Base-by-base conservation (phyloP, 1,140 invertebrate genomes). In the Aleiodes sp. region DNA sequence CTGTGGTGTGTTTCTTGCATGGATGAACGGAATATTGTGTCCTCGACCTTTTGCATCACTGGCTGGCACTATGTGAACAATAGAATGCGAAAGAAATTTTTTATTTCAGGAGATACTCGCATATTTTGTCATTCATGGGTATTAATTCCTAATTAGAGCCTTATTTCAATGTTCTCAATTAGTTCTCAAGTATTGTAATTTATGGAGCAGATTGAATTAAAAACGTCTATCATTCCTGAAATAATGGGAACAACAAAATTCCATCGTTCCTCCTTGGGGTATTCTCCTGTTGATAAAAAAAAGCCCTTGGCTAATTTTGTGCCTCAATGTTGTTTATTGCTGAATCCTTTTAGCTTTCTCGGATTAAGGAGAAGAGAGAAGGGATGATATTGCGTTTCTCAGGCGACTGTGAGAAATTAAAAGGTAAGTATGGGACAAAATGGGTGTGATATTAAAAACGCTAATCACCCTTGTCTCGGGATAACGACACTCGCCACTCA, bases 331-430 rank as follows among this genome's bases (percentile, higher is more conserved):
- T 81, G 79, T 84, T 85, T 85, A 86, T 85, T 81, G 80, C 76
- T 76, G 76, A 85, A 85, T 84, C 84, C 84, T 85, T 85, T 86
- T 85, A 86, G 80, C 79, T 76, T 74, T 1, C 43, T 57, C 24
- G 14, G 35, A 43, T 41, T 41, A 57, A 59, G 33, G n/a, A 33
- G 12, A 12, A 46, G 57, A 19, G 35, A 3, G 63, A n/a, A 65
- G 62, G 46, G 35, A 61, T 62, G 29, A 16, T 41, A 52, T 39
- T 26, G 21, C 46, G 29, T 14, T n/a, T 28, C 16, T 28, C 14
- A 19, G 28, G 46, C 37, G 19, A 52, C 64, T 19, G n/a, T 31
- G 57, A 10, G 35, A 26, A 70, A 63, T 69, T 70, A 65, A 70
- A 70, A 70, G 68, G 26, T 41, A 43, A 56, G 31, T 52, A 52